These are phyloP conservation scores for Mesodorylaimus sp. DNA, from an alignment of 2,888 invertebrate genomes.

Conservation along the genomic window DNA sequence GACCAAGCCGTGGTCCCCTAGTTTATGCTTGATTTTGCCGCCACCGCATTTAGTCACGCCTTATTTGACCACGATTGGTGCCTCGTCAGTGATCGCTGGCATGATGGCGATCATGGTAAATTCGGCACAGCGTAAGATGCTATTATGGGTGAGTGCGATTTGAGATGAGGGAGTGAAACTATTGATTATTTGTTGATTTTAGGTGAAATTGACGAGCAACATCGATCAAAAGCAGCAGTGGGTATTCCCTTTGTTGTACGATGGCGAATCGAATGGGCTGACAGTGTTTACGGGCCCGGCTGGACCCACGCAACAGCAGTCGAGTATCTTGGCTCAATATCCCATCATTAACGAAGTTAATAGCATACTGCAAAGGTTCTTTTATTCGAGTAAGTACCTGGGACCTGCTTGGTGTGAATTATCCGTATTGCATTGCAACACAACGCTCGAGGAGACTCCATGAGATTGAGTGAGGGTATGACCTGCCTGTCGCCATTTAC, in stretches of 20 bases:
- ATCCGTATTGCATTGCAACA: too few species aligned
- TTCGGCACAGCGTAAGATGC: neutral
- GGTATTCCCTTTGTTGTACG: conserved; percentile 1
- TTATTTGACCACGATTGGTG: neutral
- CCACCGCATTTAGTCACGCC: neutral
- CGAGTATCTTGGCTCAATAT: too few species aligned
- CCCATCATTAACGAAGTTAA: too few species aligned
- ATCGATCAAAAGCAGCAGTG: neutral
- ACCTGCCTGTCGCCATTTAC: too few species aligned
- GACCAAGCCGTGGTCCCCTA: neutral
- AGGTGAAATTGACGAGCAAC: conserved; percentile 1
- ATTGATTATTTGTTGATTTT: neutral
- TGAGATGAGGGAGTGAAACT: neutral
- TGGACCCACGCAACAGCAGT: too few species aligned
- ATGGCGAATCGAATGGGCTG: neutral
- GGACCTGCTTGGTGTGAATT: too few species aligned
- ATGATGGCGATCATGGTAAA: neutral
- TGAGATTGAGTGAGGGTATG: too few species aligned
- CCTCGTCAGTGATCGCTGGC: neutral
- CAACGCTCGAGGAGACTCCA: too few species aligned
- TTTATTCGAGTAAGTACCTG: too few species aligned
- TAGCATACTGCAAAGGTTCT: too few species aligned
- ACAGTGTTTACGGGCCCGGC: neutral
- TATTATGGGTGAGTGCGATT: neutral
- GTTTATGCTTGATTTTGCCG: neutral